Evolutionary conservation across 2,888 invertebrate genomes (phyloP).

Genomic region (Sphaeridia pumilis): DNA sequence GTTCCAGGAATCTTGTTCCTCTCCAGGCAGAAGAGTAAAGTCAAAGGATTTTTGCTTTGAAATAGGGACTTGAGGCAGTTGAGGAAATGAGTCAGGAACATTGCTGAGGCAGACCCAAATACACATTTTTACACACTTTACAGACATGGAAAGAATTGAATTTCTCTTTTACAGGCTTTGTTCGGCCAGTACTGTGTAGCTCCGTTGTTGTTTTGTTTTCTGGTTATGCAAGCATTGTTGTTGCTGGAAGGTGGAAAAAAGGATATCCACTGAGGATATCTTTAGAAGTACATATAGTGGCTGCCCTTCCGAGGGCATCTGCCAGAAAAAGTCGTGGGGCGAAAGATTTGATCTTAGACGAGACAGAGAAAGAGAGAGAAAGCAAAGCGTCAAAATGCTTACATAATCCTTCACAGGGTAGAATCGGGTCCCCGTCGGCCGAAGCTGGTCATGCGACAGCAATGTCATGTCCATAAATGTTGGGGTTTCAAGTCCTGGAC

Average conservation of each 20-base stretch:
- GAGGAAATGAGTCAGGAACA: neutral
- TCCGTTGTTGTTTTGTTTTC: slow-evolving; percentile 24
- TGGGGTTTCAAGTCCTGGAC: slow-evolving; percentile 1
- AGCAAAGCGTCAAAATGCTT: slow-evolving; percentile 26
- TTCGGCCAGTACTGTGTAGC: slow-evolving; percentile 28
- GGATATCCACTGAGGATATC: neutral
- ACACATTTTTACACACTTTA: slow-evolving; percentile 29
- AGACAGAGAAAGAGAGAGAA: no score
- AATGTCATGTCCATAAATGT: neutral
- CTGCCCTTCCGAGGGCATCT: neutral
- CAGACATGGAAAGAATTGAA: slow-evolving; percentile 26
- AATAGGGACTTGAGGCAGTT: no score
- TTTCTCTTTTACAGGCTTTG: slow-evolving; percentile 33
- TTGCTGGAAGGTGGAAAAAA: slow-evolving; percentile 4
- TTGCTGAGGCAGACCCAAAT: neutral
- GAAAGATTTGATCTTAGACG: no score
- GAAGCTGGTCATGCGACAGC: slow-evolving; percentile 10
- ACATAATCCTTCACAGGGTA: slow-evolving; percentile 36
- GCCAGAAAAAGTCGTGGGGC: no score
- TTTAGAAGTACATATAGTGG: neutral
- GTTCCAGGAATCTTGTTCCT: no score
- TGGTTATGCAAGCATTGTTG: slow-evolving; percentile 36
- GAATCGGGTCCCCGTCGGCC: slow-evolving; percentile 14
- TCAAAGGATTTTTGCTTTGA: no score
- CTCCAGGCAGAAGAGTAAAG: no score